Base-by-base conservation (phyloP, 2,113 vertebrate genomes). In the Anhinga rufa region DNA sequence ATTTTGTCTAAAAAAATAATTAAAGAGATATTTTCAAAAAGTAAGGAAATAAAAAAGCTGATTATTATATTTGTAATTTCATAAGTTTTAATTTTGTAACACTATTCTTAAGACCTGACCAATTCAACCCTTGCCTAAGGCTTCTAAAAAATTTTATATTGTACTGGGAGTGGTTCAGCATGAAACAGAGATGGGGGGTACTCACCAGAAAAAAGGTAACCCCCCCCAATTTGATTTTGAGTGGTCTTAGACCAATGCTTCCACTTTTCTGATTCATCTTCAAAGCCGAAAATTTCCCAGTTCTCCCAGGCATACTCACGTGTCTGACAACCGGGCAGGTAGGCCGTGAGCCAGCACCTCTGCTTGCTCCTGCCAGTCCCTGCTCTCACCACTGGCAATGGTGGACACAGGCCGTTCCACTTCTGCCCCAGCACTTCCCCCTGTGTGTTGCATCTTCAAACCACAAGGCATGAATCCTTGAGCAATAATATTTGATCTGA, bases 381-480 rank as follows among this genome's bases (percentile, higher is more conserved):
- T 52, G 69, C 54, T 52, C 31, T 40, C 28, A 26, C 40, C 42
- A 24, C 19, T 1, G 1, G 62, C n/a, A 32, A 2, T 0, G 25
- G 29, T 34, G 69, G 48, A 16, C 69, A 81, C 34, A 29, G 74
- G 10, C 17, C n/a, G 12, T 12, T 57, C 58, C 71, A 49, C 10
- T 57, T 66, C 51, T 49, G 46, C 4, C 49, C 36, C 42, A 29
- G 36, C 46, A n/a, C 38, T 58, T 82, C 85, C 64, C 38, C 20
- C 51, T 66, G 10, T 38, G 49, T 22, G 31, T 21, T 51, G 6
- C 42, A 78, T 40, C 68, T 86, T 83, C 60, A 55, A 64, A 77
- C 24, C n/a, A 58, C 32, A 64, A 42, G 48, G 9, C 32, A 48
- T 0, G 0, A 75, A 42, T 31, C 34, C 40, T 46, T 77, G 40